Evolutionary conservation across 2,113 vertebrate genomes (phyloP).

Genomic region (Brachyistius frenatus): DNA sequence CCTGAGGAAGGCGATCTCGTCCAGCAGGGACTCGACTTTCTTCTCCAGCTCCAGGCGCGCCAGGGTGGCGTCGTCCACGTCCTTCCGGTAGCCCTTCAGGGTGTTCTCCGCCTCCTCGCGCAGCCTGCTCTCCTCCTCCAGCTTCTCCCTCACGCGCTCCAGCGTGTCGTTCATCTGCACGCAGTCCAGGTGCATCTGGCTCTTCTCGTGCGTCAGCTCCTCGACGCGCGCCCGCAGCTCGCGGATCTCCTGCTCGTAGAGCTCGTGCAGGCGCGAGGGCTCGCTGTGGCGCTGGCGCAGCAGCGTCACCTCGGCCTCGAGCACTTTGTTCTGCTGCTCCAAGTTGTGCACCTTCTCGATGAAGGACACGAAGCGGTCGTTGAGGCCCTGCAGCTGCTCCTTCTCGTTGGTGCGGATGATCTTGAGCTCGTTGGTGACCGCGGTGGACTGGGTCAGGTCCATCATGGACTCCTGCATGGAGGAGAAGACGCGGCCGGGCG

Average conservation of each 20-base stretch:
- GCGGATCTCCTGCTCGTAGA: conserved; percentile 88
- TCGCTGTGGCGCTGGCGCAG: conserved; percentile 85
- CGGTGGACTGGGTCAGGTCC: conserved; percentile 85
- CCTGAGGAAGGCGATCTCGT: conserved; percentile 88
- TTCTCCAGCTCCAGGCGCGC: conserved; percentile 86
- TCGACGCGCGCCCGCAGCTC: conserved; percentile 84
- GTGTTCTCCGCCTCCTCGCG: conserved; percentile 84
- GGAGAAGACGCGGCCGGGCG: conserved; percentile 78
- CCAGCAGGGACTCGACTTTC: conserved; percentile 86
- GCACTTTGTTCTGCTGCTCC: conserved; percentile 87
- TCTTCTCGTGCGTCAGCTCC: conserved; percentile 86
- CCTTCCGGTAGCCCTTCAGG: conserved; percentile 82
- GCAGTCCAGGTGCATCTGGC: conserved; percentile 86
- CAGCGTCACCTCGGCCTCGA: conserved; percentile 84
- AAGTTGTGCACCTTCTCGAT: conserved; percentile 88
- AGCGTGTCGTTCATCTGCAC: conserved; percentile 84
- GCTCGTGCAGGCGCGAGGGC: conserved; percentile 86
- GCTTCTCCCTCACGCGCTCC: conserved; percentile 80
- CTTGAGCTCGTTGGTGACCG: conserved; percentile 87
- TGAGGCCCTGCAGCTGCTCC: conserved; percentile 88
- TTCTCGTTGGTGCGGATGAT: conserved; percentile 89
- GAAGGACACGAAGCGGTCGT: conserved; percentile 89
- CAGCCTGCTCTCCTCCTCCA: conserved; percentile 82
- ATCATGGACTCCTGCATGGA: conserved; percentile 72
- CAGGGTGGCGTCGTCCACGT: conserved; percentile 86